These are phyloP conservation scores for Empis livida DNA, from an alignment of 2,888 invertebrate genomes.

Conservation along the genomic window DNA sequence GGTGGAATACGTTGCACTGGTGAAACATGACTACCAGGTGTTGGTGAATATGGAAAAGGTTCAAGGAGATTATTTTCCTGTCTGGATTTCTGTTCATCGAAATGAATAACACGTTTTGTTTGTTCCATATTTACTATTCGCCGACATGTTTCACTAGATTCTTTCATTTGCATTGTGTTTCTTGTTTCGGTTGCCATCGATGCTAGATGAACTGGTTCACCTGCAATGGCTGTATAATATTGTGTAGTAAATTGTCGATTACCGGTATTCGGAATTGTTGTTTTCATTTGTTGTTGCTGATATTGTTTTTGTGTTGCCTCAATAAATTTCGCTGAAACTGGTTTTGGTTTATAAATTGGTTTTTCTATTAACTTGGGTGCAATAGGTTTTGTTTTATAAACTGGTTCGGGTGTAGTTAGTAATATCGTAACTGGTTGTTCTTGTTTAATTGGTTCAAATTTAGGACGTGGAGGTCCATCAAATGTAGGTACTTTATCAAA, in stretches of 20 bases:
- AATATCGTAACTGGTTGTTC: conserved; percentile 19
- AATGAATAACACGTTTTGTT: conserved; percentile 54
- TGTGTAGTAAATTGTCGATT: conserved; percentile 26
- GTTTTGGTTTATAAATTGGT: background rate
- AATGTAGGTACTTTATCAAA: conserved; percentile 41
- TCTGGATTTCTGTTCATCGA: conserved; percentile 39
- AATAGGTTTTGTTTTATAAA: conserved; percentile 42
- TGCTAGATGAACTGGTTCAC: conserved; percentile 45
- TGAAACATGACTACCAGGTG: conserved; percentile 30
- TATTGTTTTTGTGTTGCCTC: conserved; percentile 15
- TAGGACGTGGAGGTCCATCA: conserved; percentile 38
- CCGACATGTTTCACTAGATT: conserved; percentile 50
- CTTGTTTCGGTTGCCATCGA: conserved; percentile 51
- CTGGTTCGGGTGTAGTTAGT: conserved; percentile 24
- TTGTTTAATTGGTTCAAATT: conserved; percentile 45
- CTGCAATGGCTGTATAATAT: conserved; percentile 43
- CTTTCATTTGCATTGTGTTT: conserved; percentile 56
- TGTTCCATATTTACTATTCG: conserved; percentile 55
- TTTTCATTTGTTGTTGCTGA: conserved; percentile 14
- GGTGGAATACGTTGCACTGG: conserved; percentile 35
- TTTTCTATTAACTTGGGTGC: conserved; percentile 34
- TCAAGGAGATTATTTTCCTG: conserved; percentile 23
- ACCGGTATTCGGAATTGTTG: background rate
- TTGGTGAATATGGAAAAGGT: conserved; percentile 38
- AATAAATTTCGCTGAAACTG: conserved; percentile 34